Evolutionary conservation across 2,888 invertebrate genomes (phyloP), one percentile per base, ranked within the genome.

Genomic region (Drosophila histrio): DNA sequence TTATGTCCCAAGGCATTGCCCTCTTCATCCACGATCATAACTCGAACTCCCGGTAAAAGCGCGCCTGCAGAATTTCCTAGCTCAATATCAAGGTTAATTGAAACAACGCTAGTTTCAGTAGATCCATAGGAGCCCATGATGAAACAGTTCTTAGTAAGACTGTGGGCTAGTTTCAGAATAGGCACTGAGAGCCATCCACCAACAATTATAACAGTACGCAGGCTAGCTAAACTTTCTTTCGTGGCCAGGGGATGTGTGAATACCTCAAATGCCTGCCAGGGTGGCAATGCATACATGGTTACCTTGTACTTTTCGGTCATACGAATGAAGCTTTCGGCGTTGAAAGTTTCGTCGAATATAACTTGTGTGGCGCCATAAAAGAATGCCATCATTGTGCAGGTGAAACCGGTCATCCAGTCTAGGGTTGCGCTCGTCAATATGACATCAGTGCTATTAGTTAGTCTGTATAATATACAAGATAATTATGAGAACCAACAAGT

Each of bases 321-420:
- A 1, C 57, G 49, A 3, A 88, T 47, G 13, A 85, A 70, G 2
- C 67, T 26, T 8, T 81, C 85, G 1, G 84, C 75, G 11, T 63
- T 66, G 43, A 81, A 89, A 11, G 77, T 52, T 9, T 79, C 52
- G 15, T 62, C 39, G 24, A 88, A 86, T 7, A 90, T 78, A 30
- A 90, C 74, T 38, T 87, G 83, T 13, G 59, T 79, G 28, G 53
- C 26, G 7, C 83, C 79, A 21, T 28, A 54, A 0, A 78, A 32
- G 11, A 63, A 72, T 19, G 65, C 61, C n/a, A 71, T 5, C 13
- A 79, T 34, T 24, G 77, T 59, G 3, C 56, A 32, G 1, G 49
- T 13, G 8, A 82, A 71, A 1, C 89, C 90, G 9, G 84, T 77
- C 41, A 80, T 43, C 90, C 90, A 90, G 38, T 90, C 87, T 3